A percentile compares a stretch with the other conserved stretches of the same genome.
Conservation (phyloP, 2,113 vertebrate genomes). For the Peromyscus leucopus region DNA sequence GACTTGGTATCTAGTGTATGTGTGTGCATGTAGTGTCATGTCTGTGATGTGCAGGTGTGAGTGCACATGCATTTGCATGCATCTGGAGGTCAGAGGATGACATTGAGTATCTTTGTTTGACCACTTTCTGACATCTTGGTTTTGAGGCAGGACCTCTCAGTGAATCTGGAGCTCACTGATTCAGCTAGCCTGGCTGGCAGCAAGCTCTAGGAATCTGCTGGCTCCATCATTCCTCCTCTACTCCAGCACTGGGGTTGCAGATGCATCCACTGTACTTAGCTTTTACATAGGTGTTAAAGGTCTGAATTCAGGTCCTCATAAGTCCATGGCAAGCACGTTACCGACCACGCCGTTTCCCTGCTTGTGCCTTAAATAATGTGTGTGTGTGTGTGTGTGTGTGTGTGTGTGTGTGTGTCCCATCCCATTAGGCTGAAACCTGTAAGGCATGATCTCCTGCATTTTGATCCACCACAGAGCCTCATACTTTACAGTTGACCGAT, state of each 20-base stretch:
- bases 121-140: neutral
- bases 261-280: too few relatives aligned
- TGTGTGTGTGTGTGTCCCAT: neutral
- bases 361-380: neutral
- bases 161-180: neutral
- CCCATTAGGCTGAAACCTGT: neutral
- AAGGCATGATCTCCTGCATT: neutral
- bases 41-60: neutral
- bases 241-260: neutral
- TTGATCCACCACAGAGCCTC: neutral
- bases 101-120: neutral
- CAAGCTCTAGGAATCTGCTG: neutral
- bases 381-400: neutral
- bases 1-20: too few relatives aligned
- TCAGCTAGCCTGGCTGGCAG: neutral
- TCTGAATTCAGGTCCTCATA: neutral
- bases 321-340: neutral
- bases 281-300: neutral
- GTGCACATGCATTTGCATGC: neutral
- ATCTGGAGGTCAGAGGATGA: neutral
- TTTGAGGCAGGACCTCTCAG: neutral
- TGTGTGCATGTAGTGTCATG: neutral
- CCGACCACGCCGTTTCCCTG: neutral
- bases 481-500: neutral
- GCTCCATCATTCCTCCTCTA: neutral